Percentiles rank a stretch among this genome's conserved stretches.
These are phyloP conservation scores for Malacoraja senta DNA, from an alignment of 2,797 vertebrate genomes.

Conservation along the genomic window DNA sequence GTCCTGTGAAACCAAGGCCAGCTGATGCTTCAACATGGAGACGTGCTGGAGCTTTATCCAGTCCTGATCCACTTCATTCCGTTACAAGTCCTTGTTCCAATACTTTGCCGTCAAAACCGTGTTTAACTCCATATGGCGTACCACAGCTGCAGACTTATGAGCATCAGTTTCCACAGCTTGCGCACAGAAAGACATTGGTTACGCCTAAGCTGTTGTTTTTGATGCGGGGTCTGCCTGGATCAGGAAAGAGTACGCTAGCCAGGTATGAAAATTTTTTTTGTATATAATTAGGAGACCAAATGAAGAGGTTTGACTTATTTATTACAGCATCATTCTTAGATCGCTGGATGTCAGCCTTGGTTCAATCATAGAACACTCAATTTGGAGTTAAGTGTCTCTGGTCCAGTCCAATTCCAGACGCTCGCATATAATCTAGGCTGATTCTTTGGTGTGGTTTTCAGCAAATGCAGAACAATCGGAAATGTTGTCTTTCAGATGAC, in stretches of 20 bases:
- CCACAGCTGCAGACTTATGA: slow-evolving; percentile 50
- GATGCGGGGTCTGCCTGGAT: slow-evolving; percentile 89
- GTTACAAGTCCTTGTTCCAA: slow-evolving; percentile 39
- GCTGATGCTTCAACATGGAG: slow-evolving; percentile 56
- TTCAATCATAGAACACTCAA: background rate
- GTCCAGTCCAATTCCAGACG: background rate
- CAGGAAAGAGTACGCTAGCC: slow-evolving; percentile 87
- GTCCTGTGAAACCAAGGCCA: slow-evolving; percentile 59
- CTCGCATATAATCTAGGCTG: background rate
- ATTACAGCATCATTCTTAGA: background rate
- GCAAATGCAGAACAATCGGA: background rate
- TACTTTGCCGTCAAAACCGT: slow-evolving; percentile 48
- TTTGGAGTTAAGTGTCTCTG: background rate
- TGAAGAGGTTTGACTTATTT: background rate
- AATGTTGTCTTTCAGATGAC: background rate
- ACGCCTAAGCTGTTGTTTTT: slow-evolving; percentile 79
- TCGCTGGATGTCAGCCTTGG: background rate
- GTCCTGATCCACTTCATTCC: slow-evolving; percentile 41
- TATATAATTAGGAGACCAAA: background rate
- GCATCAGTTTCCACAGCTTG: slow-evolving; percentile 50
- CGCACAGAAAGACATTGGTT: slow-evolving; percentile 59
- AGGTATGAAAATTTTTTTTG: slow-evolving; percentile 60
- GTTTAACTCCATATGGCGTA: slow-evolving; percentile 52
- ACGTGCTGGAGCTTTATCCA: slow-evolving; percentile 56
- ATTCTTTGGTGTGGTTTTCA: background rate